Evolutionary conservation across 2,888 invertebrate genomes (phyloP), one percentile per base, ranked within the genome.

Genomic region (Minunthozetes semirufus): DNA sequence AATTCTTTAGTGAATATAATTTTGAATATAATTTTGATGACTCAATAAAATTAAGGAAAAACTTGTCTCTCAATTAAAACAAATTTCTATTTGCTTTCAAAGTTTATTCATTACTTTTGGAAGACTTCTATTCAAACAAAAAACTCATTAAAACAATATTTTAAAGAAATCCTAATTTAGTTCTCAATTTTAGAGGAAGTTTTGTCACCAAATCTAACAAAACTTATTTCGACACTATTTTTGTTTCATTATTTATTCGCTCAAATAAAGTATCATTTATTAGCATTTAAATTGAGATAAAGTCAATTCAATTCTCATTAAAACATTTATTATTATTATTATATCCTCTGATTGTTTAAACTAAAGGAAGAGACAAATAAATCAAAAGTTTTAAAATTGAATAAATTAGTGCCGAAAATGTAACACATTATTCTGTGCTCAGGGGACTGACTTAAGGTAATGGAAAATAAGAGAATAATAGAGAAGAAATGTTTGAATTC

Each of bases 111-210:
- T 33, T 33, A 33, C 4, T 33, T 33, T 33, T 33, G 8, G 8
- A 33, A 33, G 33, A 33, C 33, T 33, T 33, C 56, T 56, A 56
- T 56, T 56, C 56, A 56, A 56, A 56, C 13, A 11, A 4, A 56
- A 56, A 17, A n/a, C 25, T 56, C 25, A 56, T 56, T 56, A 56
- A 56, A 25, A 56, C 22, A 56, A 53, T 53, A 53, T 56, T 56
- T 56, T 13, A 56, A 56, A 53, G 6, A 19, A 17, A 53, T 53
- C 19, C n/a, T n/a, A 53, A n/a, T 17, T 53, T 48, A 15, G 13
- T 11, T 48, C n/a, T 48, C 48, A 48, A 48, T 48, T 17, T 13
- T 53, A n/a, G 19, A n/a, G 48, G 33, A 33, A 33, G 33, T 33
- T 33, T 33, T 33, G n/a, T 33, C 33, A 33, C n/a, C n/a, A n/a